Base-by-base conservation (phyloP, 2,888 invertebrate species). In the Agrotis ipsilon region DNA sequence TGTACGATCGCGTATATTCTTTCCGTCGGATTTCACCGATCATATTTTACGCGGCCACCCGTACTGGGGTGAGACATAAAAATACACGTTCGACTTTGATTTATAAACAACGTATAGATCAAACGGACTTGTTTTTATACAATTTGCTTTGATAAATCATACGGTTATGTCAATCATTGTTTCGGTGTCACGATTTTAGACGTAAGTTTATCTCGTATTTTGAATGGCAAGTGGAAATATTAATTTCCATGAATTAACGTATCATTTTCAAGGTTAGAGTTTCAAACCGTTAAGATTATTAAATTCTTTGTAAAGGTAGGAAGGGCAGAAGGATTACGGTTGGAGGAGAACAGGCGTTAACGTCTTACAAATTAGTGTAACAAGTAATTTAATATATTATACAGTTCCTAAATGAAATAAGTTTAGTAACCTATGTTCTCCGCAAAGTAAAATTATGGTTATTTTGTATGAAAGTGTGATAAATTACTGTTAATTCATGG, bases 21-120 rank as follows among this genome's bases (percentile, higher is more conserved):
- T 87, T 86, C 83, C 84, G 90, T 89, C 89, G 85, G 88, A 87
- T 91, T 88, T 90, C 88, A 88, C 87, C 86, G 87, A 89, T 90
- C 89, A 91, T 91, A 91, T 91, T 90, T 91, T 90, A 91, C 86
- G 83, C 86, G 80, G 81, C 80, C 79, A 80, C 79, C 85, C 88
- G 84, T 87, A 83, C 85, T 83, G 81, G 84, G 85, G 82, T 85
- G 87, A 83, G 88, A 89, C 90, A 88, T 88, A 88, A 88, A 91
- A 91, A 91, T 89, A 92, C 86, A 79, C 85, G 84, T 81, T 86
- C 83, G 72, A 78, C 73, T 80, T 79, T 90, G 91, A 92, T 92
- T 92, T 92, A 91, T 90, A 87, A 76, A 87, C 73, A 80, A 86
- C 85, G 65, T 80, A 87, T 80, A 88, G 85, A 89, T 91, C 89